Percentiles rank a stretch among this genome's conserved stretches.
Conservation (phyloP, 2,888 invertebrate genomes). For the Drosophila kuntzei region DNA sequence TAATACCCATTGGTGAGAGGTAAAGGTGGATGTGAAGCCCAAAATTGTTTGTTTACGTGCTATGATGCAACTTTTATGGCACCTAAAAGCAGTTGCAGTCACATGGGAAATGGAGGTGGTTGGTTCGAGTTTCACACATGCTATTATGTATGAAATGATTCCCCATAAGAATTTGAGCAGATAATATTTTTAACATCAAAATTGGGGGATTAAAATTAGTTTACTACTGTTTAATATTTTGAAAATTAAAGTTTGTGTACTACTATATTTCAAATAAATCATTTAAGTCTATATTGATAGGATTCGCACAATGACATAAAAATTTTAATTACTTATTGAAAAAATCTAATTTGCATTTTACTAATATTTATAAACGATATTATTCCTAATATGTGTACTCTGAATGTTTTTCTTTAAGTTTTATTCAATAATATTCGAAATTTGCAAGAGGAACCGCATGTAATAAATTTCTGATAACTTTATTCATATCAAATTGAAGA, state of each 20-base stretch:
- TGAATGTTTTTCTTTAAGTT: background rate
- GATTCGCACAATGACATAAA: too few relatives aligned
- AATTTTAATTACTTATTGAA: too few relatives aligned
- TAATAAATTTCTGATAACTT: background rate
- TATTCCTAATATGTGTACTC: too few relatives aligned
- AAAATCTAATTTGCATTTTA: too few relatives aligned
- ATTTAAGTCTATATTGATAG: too few relatives aligned
- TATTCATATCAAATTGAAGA: background rate
- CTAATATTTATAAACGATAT: too few relatives aligned
- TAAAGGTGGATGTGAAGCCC: background rate
- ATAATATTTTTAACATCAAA: background rate
- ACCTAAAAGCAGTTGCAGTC: background rate
- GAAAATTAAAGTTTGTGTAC: too few relatives aligned
- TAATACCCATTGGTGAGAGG: background rate
- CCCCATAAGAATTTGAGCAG: too few relatives aligned
- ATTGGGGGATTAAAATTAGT: background rate
- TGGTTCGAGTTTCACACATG: background rate
- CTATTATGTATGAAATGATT: background rate
- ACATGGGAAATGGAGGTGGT: background rate
- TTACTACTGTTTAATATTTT: too few relatives aligned
- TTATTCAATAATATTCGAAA: background rate
- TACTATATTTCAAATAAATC: too few relatives aligned
- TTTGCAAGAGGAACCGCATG: background rate
- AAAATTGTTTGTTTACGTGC: slow-evolving; percentile 39
- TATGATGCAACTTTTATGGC: slow-evolving; percentile 48